phyloP scores from a whole-genome alignment of 2,888 invertebrate genomes.

The Amphipoea lucens region DNA sequence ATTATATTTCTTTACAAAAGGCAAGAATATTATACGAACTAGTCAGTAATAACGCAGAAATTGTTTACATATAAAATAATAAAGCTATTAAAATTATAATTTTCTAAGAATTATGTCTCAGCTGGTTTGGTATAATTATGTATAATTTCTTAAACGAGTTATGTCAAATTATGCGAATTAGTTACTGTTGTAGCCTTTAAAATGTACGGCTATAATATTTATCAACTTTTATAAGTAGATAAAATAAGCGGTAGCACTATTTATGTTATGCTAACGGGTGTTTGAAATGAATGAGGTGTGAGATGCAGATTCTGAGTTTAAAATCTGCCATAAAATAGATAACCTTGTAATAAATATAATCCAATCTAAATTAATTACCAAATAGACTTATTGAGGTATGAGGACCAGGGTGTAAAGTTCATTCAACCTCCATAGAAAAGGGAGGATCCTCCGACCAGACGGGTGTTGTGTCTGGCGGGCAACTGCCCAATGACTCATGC shows the following conservation, averaged over 20 bases:
- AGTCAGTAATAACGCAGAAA: background rate
- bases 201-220: background rate
- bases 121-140: slow-evolving; percentile 10
- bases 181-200: background rate
- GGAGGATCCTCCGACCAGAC: no score
- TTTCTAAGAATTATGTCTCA: slow-evolving; percentile 13
- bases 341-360: background rate
- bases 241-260: background rate
- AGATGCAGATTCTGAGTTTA: background rate
- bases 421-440: no score
- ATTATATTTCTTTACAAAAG: background rate
- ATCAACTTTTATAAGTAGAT: background rate
- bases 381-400: no score
- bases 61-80: slow-evolving; percentile 21
- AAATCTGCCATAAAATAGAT: background rate
- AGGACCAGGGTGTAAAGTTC: no score
- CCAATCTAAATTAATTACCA: background rate
- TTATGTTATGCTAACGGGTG: background rate
- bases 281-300: background rate
- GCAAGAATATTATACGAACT: background rate
- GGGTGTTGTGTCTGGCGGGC: no score
- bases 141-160: slow-evolving; percentile 15
- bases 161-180: slow-evolving; percentile 20
- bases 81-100: slow-evolving; percentile 39
- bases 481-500: no score